Evolutionary conservation across 2,888 invertebrate genomes (phyloP).

Genomic region (Nemurella pictetii): DNA sequence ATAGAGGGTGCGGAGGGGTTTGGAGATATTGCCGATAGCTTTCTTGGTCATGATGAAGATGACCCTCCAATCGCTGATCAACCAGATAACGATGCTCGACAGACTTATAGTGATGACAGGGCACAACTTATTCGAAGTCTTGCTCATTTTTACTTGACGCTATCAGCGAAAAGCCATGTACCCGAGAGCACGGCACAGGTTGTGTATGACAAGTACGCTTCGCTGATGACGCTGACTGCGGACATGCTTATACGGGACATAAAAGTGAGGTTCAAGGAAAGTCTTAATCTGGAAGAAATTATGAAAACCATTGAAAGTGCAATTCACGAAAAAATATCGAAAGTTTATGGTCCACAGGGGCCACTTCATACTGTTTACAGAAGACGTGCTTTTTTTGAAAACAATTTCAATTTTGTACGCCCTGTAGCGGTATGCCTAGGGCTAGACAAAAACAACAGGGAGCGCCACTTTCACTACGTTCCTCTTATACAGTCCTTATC

Average conservation of each 20-base stretch:
- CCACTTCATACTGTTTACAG: constrained; percentile 11
- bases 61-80: too few relatives aligned
- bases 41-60: neutral
- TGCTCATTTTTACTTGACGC: constrained; percentile 5
- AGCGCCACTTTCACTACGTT: constrained; percentile 24
- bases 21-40: neutral
- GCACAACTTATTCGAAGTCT: neutral
- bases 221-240: neutral
- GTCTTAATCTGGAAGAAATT: too few relatives aligned
- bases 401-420: constrained; percentile 3
- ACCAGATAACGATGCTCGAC: neutral
- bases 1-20: neutral
- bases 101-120: neutral
- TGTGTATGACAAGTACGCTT: neutral
- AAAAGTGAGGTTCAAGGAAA: neutral
- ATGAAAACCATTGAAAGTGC: too few relatives aligned
- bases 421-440: constrained; percentile 11
- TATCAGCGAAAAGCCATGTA: constrained; percentile 18
- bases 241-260: neutral
- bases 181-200: neutral
- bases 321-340: neutral
- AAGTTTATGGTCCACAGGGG: neutral
- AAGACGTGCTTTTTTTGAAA: constrained; percentile 14
- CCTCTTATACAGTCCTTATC: neutral
- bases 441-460: neutral